Evolutionary conservation across 1,140 invertebrate genomes (phyloP).

Genomic region (Meloidogyne chitwoodi): DNA sequence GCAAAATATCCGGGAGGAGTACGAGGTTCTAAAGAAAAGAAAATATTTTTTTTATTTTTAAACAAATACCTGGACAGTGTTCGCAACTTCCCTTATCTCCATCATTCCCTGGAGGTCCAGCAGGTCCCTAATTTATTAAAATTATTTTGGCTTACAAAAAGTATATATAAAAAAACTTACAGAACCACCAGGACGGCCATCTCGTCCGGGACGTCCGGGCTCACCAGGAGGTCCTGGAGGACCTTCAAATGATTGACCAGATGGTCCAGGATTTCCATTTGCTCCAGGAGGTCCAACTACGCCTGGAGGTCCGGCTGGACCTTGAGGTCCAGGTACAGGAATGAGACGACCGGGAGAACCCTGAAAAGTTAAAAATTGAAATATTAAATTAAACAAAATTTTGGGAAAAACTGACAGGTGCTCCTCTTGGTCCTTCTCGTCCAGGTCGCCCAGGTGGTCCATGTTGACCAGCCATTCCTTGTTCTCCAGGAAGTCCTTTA

Average conservation of each 20-base stretch:
- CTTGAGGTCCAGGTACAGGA: slow-evolving; percentile 58
- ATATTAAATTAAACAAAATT: neutral
- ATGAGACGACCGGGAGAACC: slow-evolving; percentile 53
- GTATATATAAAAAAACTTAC: neutral
- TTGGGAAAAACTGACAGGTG: slow-evolving; percentile 30
- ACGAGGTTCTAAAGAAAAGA: slow-evolving; percentile 44
- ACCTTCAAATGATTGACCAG: slow-evolving; percentile 53
- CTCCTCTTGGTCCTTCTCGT: slow-evolving; percentile 57
- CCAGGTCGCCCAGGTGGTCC: slow-evolving; percentile 53
- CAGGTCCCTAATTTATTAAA: slow-evolving; percentile 34
- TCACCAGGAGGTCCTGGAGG: slow-evolving; percentile 49
- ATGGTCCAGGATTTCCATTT: slow-evolving; percentile 45
- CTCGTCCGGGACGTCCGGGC: slow-evolving; percentile 34
- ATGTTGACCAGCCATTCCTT: slow-evolving; percentile 57
- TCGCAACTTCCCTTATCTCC: slow-evolving; percentile 56
- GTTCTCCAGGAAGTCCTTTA: slow-evolving; percentile 48
- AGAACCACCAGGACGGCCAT: slow-evolving; percentile 33
- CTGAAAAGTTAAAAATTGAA: neutral
- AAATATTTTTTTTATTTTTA: neutral
- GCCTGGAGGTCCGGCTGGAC: slow-evolving; percentile 34
- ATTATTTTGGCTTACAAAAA: neutral
- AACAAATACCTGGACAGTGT: slow-evolving; percentile 41
- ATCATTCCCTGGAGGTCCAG: slow-evolving; percentile 51
- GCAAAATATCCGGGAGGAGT: slow-evolving; percentile 53
- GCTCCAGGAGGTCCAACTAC: slow-evolving; percentile 21